These are phyloP conservation scores for Oconnorella tubifera DNA, from an alignment of 2,888 invertebrate species.

Conservation along the genomic window DNA sequence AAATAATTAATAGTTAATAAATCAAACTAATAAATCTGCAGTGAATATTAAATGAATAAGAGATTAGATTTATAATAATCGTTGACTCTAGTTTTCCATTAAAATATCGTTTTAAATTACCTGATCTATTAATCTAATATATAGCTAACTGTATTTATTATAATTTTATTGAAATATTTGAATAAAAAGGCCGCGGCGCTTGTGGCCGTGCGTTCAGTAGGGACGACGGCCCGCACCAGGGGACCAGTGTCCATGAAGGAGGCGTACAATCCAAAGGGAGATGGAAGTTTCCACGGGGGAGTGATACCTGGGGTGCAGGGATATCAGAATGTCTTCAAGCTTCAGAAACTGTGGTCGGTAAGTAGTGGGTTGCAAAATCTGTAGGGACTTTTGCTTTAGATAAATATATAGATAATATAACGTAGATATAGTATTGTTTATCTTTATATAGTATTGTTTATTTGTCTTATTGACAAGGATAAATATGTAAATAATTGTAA, in stretches of 20 bases:
- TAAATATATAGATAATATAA: neutral
- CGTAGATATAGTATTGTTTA: neutral
- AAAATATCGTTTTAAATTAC: too few relatives aligned
- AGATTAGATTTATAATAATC: too few relatives aligned
- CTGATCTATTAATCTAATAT: too few relatives aligned
- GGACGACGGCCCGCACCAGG: neutral
- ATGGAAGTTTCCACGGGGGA: neutral
- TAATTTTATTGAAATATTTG: too few relatives aligned
- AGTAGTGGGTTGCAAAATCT: neutral
- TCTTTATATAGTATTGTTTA: neutral
- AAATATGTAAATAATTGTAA: too few relatives aligned
- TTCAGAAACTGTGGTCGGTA: neutral
- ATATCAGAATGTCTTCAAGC: neutral
- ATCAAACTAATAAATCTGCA: too few relatives aligned
- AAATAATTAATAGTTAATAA: too few relatives aligned
- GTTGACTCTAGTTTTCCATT: too few relatives aligned
- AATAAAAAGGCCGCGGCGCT: neutral
- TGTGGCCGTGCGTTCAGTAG: neutral
- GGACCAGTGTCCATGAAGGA: constrained; percentile 8
- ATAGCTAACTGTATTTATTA: too few relatives aligned
- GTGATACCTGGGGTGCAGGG: neutral
- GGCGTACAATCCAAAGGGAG: neutral
- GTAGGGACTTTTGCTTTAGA: too few relatives aligned
- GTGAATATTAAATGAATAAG: too few relatives aligned
- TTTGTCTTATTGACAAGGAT: too few relatives aligned